phyloP scores from a whole-genome alignment of 2,888 invertebrate genomes.

The Strigamia crassipes region DNA sequence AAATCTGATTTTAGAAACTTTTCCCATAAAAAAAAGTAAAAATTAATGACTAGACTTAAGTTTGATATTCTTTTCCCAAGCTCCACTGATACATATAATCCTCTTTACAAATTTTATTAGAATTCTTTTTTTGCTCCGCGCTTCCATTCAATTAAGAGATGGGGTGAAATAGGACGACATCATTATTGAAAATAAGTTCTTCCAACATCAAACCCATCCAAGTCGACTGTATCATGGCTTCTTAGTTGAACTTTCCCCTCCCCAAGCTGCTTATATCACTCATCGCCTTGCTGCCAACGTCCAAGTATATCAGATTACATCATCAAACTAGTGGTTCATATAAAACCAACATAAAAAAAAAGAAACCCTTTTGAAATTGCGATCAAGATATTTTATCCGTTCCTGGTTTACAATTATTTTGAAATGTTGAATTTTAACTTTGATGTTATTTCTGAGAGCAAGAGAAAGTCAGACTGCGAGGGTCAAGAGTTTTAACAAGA shows the following conservation, averaged over 20 bases:
- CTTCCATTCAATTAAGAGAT: conserved; percentile 16
- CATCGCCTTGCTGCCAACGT: conserved; percentile 23
- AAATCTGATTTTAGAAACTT: too few species aligned
- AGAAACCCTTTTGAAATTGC: too few species aligned
- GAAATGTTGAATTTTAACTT: too few species aligned
- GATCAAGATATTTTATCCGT: too few species aligned
- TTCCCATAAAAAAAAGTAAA: too few species aligned
- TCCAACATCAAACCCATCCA: conserved; percentile 11
- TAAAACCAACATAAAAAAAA: background rate
- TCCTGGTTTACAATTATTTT: too few species aligned
- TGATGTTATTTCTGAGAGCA: too few species aligned
- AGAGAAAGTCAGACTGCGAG: too few species aligned
- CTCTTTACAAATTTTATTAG: background rate
- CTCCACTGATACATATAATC: background rate
- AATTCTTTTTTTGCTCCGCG: background rate
- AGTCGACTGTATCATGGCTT: conserved; percentile 28
- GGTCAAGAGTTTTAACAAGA: too few species aligned
- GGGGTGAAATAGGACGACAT: conserved; percentile 10
- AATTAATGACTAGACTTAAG: too few species aligned
- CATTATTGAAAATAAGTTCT: conserved; percentile 25
- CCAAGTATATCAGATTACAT: conserved; percentile 24
- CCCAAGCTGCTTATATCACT: conserved; percentile 41
- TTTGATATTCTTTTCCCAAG: background rate
- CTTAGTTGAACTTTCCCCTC: conserved; percentile 15
- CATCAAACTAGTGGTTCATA: background rate